A percentile compares a stretch with the other conserved stretches of the same genome.
Conservation (phyloP, 2,113 vertebrate genomes). For the Serinus canaria region DNA sequence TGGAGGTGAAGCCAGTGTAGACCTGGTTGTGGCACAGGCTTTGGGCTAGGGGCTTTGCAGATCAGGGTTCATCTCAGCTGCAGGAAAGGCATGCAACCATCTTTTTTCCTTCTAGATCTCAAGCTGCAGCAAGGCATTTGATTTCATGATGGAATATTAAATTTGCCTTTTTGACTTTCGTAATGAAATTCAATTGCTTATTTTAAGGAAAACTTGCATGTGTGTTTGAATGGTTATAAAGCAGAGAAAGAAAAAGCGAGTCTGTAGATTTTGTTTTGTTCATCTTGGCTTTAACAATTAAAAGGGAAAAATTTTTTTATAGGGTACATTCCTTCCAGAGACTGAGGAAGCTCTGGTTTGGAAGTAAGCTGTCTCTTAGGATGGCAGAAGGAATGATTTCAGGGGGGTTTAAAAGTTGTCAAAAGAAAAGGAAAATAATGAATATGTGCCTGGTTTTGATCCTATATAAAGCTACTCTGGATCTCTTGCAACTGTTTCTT, state of each 20-base stretch:
- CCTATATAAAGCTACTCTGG: not conserved
- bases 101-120: not conserved
- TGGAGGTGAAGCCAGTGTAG: not conserved
- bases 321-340: not conserved
- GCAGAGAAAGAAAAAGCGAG: not conserved
- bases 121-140: not conserved
- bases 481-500: not conserved
- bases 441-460: not conserved
- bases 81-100: not conserved
- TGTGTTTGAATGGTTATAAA: not conserved
- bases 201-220: not conserved
- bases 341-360: not conserved
- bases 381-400: rapidly evolving
- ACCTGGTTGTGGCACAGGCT: not conserved
- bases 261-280: not conserved
- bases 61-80: not conserved
- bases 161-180: not conserved
- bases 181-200: not conserved
- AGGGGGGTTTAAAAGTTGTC: not conserved
- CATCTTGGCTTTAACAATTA: not conserved
- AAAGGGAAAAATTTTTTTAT: not conserved
- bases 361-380: not conserved
- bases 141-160: not conserved
- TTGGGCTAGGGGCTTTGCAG: not conserved
- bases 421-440: not conserved